Percentiles rank a stretch among this genome's conserved stretches.
These are phyloP conservation scores for Megaceryle torquata DNA, from an alignment of 2,113 vertebrate genomes.

Conservation along the genomic window DNA sequence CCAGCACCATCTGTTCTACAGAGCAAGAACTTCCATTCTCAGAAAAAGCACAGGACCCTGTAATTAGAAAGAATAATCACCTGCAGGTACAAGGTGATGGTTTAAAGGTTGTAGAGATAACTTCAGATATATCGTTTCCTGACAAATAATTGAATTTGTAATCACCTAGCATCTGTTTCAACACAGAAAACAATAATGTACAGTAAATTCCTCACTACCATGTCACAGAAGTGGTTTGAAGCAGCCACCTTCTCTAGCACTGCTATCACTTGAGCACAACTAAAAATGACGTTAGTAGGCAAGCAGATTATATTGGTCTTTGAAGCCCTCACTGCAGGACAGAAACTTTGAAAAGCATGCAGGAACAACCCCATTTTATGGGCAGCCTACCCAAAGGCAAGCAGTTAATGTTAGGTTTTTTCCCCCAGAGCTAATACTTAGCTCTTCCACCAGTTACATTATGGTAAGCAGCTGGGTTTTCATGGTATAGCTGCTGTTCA, in stretches of 20 bases:
- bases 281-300: background rate
- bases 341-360: background rate
- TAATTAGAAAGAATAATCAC: conserved; percentile 21
- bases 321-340: background rate
- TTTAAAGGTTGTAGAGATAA: background rate
- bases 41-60: background rate
- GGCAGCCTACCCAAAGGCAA: background rate
- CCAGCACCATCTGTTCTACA: background rate
- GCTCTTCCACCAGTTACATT: background rate
- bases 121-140: background rate
- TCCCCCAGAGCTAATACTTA: background rate
- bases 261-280: background rate
- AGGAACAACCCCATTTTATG: background rate
- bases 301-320: background rate
- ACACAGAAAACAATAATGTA: background rate
- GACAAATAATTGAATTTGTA: background rate
- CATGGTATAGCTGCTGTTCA: background rate
- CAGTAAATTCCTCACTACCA: background rate
- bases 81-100: background rate
- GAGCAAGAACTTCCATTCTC: background rate
- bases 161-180: background rate
- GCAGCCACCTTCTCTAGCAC: background rate
- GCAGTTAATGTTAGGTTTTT: background rate
- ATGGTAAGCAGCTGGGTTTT: background rate
- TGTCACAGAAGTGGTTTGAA: background rate